Base-by-base conservation (phyloP, 2,888 invertebrate species). In the Meiosimyza decipiens region DNA sequence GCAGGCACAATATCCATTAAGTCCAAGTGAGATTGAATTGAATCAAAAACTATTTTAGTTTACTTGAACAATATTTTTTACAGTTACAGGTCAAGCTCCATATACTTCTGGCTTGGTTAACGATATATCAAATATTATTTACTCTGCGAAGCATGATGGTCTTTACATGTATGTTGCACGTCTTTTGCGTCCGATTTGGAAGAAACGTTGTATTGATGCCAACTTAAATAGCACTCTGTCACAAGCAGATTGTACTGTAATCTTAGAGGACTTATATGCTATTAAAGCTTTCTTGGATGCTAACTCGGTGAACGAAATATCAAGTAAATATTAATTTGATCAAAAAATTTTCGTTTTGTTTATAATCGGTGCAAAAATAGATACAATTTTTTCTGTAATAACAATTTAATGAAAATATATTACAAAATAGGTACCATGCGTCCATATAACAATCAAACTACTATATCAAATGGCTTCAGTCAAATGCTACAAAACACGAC, bases 181-280 rank as follows among this genome's bases (percentile, higher is more conserved):
- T 78, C 93, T 99, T 79, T 88, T 99, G 18, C 89, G 95, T 49
- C 94, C 96, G 0, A 90, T 99, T 76, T 99, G 99, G 99, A 93
- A 91, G 79, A 88, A 92, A 77, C 91, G 91, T 84, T 94, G 94
- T 80, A 91, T 94, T 22, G 90, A 92, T 60, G 90, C 89, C 73
- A 81, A 94, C 91, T 88, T 94, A 82, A 89, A 90, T 40, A 93
- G 93, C 80, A 90, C 89, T 47, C 89, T 95, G 60, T 90, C 90
- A 0, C 89, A 90, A 7, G 91, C 91, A 62, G 94, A 95, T 79
- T 92, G 95, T 79, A 89, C 90, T 1, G 90, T 91, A 87, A 90
- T 95, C 63, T 89, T 95, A 64, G 91, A 91, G 75, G 92, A 94
- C 83, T 87, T 98, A 73, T 91, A 92, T 77, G 91, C 94, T 0